phyloP scores from a whole-genome alignment of 2,888 invertebrate species.

The Micropterix aruncella region DNA sequence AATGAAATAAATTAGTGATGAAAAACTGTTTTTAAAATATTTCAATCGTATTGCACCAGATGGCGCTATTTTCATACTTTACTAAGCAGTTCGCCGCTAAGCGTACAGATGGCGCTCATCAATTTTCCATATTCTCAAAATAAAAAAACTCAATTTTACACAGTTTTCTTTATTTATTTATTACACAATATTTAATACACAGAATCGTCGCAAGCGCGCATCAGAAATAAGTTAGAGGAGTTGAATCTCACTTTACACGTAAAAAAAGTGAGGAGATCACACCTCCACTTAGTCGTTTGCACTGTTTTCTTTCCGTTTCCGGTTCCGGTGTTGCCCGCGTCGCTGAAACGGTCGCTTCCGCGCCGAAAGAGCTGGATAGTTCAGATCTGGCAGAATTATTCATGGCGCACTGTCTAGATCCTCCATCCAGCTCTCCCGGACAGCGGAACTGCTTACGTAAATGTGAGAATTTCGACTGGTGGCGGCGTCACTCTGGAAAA shows the following conservation, averaged over 20 bases:
- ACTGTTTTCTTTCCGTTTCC: slow-evolving; percentile 14
- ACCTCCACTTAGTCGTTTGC: slow-evolving; percentile 41
- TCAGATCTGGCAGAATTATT: slow-evolving; percentile 38
- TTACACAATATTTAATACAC: no score
- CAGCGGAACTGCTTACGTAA: slow-evolving; percentile 11
- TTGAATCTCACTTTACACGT: slow-evolving; percentile 42
- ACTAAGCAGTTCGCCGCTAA: no score
- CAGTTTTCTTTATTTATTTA: no score
- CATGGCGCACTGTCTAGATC: slow-evolving; percentile 37
- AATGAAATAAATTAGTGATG: no score
- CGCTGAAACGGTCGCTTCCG: background rate
- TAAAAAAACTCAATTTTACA: no score
- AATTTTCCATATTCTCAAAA: no score
- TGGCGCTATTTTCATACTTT: no score
- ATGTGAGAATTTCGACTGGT: background rate
- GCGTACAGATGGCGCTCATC: no score
- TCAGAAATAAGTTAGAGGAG: slow-evolving; percentile 44
- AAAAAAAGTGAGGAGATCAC: slow-evolving; percentile 45
- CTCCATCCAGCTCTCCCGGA: slow-evolving; percentile 42
- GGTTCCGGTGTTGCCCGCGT: background rate
- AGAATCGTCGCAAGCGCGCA: slow-evolving; percentile 19
- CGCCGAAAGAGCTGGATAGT: slow-evolving; percentile 40
- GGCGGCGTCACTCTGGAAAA: background rate
- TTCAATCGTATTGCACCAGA: no score
- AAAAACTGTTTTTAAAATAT: no score